Conservation (phyloP, 2,113 vertebrate genomes). For the Ahaetulla prasina region DNA sequence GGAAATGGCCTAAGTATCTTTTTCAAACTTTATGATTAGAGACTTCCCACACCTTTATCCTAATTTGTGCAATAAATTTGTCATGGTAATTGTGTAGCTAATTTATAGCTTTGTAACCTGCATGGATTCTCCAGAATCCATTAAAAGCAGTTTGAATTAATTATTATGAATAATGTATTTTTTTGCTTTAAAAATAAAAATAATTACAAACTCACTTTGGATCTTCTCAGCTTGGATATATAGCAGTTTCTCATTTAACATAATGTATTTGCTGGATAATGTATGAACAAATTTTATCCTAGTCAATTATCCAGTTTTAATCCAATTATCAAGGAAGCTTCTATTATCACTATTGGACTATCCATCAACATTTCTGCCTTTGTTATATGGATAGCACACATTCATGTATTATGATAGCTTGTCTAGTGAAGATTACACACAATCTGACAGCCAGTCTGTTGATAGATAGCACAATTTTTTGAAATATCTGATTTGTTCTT, state of each 20-base stretch:
- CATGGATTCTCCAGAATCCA: neutral
- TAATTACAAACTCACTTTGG: neutral
- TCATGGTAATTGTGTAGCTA: neutral
- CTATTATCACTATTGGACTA: neutral
- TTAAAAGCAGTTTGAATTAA: neutral
- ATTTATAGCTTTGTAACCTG: neutral
- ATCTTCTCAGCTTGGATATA: neutral
- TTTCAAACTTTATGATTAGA: neutral
- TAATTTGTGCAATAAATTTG: neutral
- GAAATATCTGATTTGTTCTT: neutral
- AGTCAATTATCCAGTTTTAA: neutral
- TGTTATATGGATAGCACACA: neutral
- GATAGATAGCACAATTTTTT: neutral
- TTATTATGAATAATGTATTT: neutral
- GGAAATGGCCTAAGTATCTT: neutral
- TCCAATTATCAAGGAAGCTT: neutral
- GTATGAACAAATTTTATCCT: neutral
- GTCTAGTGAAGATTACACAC: neutral
- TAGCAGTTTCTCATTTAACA: constrained; percentile 3
- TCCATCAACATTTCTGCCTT: neutral
- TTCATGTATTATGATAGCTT: neutral
- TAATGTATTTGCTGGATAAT: neutral
- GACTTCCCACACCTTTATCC: neutral
- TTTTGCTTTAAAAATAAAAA: neutral
- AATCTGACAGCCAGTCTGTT: neutral